These are phyloP conservation scores for Nerophis ophidion DNA, from an alignment of 2,113 vertebrate species.

Conservation along the genomic window DNA sequence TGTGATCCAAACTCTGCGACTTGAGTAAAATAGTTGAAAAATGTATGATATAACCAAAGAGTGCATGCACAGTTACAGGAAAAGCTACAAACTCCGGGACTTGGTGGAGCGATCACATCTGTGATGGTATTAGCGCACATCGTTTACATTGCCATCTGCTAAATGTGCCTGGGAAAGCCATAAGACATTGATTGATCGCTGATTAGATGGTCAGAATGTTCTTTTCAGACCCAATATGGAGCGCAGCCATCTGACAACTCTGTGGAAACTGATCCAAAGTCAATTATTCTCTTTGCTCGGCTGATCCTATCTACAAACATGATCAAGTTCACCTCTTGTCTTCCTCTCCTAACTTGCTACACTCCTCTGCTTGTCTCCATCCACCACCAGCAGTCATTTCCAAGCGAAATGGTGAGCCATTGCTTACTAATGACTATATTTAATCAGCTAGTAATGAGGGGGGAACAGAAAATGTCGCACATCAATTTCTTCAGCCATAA, in stretches of 20 bases:
- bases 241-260: not conserved
- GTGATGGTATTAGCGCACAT: slow-evolving; percentile 27
- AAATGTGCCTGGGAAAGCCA: slow-evolving; percentile 19
- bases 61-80: not conserved
- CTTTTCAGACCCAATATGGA: not conserved
- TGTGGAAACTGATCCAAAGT: not conserved
- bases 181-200: not conserved
- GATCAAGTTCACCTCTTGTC: too few species aligned
- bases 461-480: slow-evolving; percentile 19
- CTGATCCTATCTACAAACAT: not conserved
- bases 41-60: too few species aligned
- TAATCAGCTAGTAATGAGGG: slow-evolving; percentile 59
- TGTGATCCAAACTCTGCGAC: too few species aligned
- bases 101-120: slow-evolving; percentile 39
- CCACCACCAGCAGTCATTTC: not conserved
- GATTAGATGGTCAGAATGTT: not conserved
- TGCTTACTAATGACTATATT: slow-evolving; percentile 32
- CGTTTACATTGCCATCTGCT: slow-evolving; percentile 11
- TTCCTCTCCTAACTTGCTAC: not conserved
- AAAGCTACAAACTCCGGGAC: slow-evolving; percentile 15
- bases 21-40: too few species aligned
- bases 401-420: not conserved
- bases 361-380: not conserved
- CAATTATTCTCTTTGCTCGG: not conserved
- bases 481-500: slow-evolving; percentile 14